Conservation (phyloP, 92 coral and sea anemone species). For the Phenganax marumi region DNA sequence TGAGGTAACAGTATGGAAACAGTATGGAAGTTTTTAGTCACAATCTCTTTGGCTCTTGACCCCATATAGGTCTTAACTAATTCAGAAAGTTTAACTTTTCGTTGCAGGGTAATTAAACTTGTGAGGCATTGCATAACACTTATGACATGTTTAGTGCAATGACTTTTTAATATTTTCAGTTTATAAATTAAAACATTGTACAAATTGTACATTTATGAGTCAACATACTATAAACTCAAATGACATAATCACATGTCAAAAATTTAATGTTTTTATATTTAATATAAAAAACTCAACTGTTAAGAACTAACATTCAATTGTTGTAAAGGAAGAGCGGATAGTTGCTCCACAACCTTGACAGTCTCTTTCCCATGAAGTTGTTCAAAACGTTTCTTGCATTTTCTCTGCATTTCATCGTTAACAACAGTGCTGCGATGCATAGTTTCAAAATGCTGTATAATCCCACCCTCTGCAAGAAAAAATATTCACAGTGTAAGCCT, state of each 20-base stretch:
- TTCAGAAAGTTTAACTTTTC: slow-evolving; percentile 32
- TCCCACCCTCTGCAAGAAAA: background rate
- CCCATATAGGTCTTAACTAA: slow-evolving; percentile 49
- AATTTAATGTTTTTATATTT: no score
- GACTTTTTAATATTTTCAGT: background rate
- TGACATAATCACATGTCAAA: background rate
- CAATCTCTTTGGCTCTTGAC: slow-evolving; percentile 44
- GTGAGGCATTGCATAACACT: slow-evolving; percentile 31
- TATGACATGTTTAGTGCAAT: slow-evolving; percentile 23
- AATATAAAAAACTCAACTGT: no score
- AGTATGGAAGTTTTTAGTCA: slow-evolving; percentile 19
- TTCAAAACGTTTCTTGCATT: background rate
- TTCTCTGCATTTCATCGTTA: background rate
- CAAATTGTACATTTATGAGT: background rate
- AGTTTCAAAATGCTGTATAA: no score
- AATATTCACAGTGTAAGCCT: background rate
- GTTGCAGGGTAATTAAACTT: slow-evolving; percentile 37
- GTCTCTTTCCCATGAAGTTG: background rate
- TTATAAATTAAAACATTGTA: background rate
- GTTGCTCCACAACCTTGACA: background rate
- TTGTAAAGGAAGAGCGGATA: background rate
- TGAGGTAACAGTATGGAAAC: slow-evolving; percentile 24
- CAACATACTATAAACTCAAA: no score
- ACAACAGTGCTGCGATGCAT: background rate
- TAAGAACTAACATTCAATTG: background rate